phyloP scores from a whole-genome alignment of 2,888 invertebrate species.

The Cepaea hortensis region DNA sequence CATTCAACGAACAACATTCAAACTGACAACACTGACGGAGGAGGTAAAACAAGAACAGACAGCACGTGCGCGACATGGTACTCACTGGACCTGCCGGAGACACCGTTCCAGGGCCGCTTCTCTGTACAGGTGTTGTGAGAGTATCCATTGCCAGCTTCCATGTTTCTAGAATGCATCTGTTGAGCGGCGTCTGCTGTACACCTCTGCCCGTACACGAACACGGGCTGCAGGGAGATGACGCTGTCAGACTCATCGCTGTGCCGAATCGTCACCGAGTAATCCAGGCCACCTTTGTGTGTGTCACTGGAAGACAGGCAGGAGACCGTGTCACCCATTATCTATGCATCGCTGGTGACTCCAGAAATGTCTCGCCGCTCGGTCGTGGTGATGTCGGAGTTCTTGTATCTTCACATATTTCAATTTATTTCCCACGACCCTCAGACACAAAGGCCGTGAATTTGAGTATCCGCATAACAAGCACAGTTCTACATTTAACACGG shows the following conservation, averaged over 20 bases:
- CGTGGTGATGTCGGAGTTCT: too few relatives aligned
- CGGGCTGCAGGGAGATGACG: not conserved
- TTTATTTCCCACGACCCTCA: too few relatives aligned
- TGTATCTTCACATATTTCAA: too few relatives aligned
- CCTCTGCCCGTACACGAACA: not conserved
- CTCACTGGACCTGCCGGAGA: not conserved
- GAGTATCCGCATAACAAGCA: too few relatives aligned
- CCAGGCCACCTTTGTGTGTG: conserved; percentile 2
- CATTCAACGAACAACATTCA: too few relatives aligned
- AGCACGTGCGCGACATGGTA: not conserved
- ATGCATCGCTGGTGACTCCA: not conserved
- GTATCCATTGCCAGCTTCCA: not conserved
- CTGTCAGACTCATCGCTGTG: conserved; percentile 25
- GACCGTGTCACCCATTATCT: conserved; percentile 4
- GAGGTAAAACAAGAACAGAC: too few relatives aligned
- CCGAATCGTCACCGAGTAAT: conserved; percentile 26
- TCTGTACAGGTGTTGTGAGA: not conserved
- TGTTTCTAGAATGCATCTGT: not conserved
- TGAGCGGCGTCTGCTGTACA: too few relatives aligned
- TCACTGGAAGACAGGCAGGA: conserved; percentile 24
- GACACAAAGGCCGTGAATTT: too few relatives aligned
- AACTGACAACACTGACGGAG: too few relatives aligned
- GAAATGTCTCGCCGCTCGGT: too few relatives aligned
- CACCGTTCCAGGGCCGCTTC: too few relatives aligned
- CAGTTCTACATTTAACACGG: too few relatives aligned